These are phyloP conservation scores for Gephyroberyx darwinii DNA, from an alignment of 2,797 vertebrate genomes.

Conservation along the genomic window DNA sequence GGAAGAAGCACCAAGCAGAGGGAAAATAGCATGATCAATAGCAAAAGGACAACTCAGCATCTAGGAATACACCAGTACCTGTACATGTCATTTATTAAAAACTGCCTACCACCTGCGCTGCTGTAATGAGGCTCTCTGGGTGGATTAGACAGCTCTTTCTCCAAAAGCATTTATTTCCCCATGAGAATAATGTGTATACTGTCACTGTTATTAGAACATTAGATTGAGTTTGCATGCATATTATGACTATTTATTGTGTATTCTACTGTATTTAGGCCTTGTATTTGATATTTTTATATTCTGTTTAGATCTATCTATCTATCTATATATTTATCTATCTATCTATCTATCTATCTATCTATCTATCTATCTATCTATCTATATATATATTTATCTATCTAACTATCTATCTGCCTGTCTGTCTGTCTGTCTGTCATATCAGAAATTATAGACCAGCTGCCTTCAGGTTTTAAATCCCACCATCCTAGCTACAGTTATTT, in stretches of 20 bases:
- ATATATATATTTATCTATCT: no score
- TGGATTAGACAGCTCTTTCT: background rate
- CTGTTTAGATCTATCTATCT: no score
- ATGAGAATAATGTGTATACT: background rate
- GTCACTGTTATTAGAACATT: background rate
- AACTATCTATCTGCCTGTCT: no score
- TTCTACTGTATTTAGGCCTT: no score
- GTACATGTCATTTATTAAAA: slow-evolving; percentile 4
- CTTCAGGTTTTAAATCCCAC: slow-evolving; percentile 4
- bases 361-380: no score
- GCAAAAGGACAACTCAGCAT: slow-evolving; percentile 19
- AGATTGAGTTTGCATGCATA: background rate
- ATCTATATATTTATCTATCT: no score
- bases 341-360: no score
- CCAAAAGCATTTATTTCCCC: background rate
- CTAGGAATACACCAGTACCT: background rate
- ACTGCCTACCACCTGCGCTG: background rate
- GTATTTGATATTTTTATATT: no score
- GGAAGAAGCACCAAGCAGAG: background rate
- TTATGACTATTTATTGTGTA: background rate
- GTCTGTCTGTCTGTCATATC: no score
- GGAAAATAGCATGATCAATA: slow-evolving; percentile 16
- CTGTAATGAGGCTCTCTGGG: background rate
- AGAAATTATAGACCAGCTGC: background rate
- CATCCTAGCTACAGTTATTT: slow-evolving; percentile 6